phyloP scores from a whole-genome alignment of 2,797 vertebrate species.

The Arnoldichthys spilopterus region DNA sequence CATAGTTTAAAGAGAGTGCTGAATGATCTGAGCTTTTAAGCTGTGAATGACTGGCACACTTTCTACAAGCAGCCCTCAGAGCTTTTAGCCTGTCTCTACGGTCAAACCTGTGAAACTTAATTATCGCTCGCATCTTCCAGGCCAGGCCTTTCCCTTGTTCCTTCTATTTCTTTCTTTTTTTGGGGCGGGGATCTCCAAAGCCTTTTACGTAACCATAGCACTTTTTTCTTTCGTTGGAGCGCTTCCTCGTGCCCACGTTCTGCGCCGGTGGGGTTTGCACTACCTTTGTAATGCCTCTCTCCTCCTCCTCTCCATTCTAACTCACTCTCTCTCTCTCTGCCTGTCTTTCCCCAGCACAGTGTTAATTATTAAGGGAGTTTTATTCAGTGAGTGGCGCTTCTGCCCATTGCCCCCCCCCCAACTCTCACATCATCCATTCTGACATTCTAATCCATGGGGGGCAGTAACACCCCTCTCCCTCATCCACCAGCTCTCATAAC shows the following conservation, averaged over 20 bases:
- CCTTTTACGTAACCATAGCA: conserved; percentile 18
- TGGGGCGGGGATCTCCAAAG: conserved; percentile 25
- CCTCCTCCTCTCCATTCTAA: conserved; percentile 24
- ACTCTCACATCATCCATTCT: conserved; percentile 63
- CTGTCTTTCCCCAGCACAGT: conserved; percentile 58
- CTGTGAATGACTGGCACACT: conserved; percentile 2
- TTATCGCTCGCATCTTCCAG: conserved; percentile 18
- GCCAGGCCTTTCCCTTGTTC: neutral
- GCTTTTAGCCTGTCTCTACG: conserved; percentile 8
- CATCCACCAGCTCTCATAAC: neutral
- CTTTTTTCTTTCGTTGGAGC: conserved; percentile 25
- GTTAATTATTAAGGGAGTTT: conserved; percentile 73
- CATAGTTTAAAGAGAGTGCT: conserved; percentile 1
- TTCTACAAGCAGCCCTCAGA: neutral
- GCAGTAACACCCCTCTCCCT: conserved; percentile 54
- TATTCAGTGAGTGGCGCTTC: conserved; percentile 65
- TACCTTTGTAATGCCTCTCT: neutral
- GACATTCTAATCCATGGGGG: conserved; percentile 66
- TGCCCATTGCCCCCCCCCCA: conserved; percentile 55
- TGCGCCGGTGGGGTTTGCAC: conserved; percentile 26
- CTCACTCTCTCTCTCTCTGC: neutral
- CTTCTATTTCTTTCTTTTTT: conserved; percentile 14
- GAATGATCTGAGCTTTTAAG: conserved; percentile 12
- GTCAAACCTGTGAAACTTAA: conserved; percentile 12
- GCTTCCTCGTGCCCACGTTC: conserved; percentile 21